phyloP scores from a whole-genome alignment of 2,888 invertebrate genomes.

The Microctonus aethiopoides region DNA sequence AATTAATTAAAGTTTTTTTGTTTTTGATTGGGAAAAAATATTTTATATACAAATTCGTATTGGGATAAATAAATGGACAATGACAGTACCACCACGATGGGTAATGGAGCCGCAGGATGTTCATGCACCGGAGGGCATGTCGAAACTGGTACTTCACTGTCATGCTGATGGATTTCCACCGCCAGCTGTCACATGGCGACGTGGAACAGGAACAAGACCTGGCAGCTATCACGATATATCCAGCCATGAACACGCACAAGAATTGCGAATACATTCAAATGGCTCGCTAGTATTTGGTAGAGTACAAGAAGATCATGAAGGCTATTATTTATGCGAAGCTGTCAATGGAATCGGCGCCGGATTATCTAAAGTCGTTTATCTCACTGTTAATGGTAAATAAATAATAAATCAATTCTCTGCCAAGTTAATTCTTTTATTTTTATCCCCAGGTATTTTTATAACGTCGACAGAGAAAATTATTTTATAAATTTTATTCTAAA shows the following conservation, averaged over 20 bases:
- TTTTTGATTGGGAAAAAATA: not conserved
- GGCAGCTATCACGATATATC: slow-evolving; percentile 63
- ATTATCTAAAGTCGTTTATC: slow-evolving; percentile 89
- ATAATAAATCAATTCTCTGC: not conserved
- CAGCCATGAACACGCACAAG: slow-evolving; percentile 61
- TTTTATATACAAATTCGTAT: not conserved
- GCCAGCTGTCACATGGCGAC: slow-evolving; percentile 89
- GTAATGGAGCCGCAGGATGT: slow-evolving; percentile 89
- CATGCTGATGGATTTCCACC: slow-evolving; percentile 93
- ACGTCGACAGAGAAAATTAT: too few relatives aligned
- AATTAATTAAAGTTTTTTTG: not conserved
- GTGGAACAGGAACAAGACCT: slow-evolving; percentile 78
- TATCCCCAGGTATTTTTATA: not conserved
- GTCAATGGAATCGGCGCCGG: slow-evolving; percentile 92
- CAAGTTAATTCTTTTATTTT: not conserved
- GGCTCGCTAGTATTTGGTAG: slow-evolving; percentile 86
- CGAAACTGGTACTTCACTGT: slow-evolving; percentile 77
- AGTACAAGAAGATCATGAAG: slow-evolving; percentile 88
- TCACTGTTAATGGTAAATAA: slow-evolving; percentile 86
- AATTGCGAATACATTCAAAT: slow-evolving; percentile 73
- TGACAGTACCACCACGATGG: slow-evolving; percentile 88
- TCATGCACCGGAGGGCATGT: slow-evolving; percentile 65
- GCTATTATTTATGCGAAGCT: slow-evolving; percentile 93
- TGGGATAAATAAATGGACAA: not conserved
- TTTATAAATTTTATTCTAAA: too few relatives aligned